These are phyloP conservation scores for Lophotis ruficrista DNA, from an alignment of 2,113 vertebrate species.

Conservation along the genomic window DNA sequence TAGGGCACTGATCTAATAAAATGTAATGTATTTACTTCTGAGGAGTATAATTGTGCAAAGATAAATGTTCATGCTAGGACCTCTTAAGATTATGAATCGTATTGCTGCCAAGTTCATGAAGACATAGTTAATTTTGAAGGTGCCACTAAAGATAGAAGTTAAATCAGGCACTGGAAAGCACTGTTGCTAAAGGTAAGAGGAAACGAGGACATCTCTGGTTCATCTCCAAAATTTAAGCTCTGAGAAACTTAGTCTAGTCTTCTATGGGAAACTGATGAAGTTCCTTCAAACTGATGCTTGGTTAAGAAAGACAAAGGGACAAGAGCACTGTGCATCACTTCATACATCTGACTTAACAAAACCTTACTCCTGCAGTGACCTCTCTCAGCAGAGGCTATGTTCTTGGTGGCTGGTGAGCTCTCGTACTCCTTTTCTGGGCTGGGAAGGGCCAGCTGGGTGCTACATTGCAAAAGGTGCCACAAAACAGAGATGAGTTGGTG, in stretches of 20 bases:
- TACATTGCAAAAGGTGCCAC: not conserved
- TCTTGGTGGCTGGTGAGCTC: not conserved
- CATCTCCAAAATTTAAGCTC: not conserved
- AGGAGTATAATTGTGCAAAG: not conserved
- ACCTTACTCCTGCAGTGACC: not conserved
- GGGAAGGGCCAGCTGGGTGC: not conserved
- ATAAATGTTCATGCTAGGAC: not conserved
- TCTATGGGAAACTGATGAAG: not conserved
- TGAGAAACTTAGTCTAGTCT: not conserved
- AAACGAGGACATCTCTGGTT: not conserved
- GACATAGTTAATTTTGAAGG: not conserved
- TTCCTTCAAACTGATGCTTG: not conserved
- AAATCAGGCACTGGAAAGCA: not conserved
- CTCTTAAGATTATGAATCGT: not conserved
- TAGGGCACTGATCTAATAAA: not conserved
- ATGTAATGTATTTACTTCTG: not conserved
- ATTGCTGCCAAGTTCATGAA: not conserved
- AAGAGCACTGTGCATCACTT: not conserved
- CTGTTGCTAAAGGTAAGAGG: not conserved
- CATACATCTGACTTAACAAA: not conserved
- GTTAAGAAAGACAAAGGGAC: not conserved
- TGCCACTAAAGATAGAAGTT: not conserved
- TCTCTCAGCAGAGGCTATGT: not conserved
- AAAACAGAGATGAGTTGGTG: fast-evolving
- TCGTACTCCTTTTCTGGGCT: not conserved